phyloP scores from a whole-genome alignment of 2,888 invertebrate species.

The Hypsopygia costalis region DNA sequence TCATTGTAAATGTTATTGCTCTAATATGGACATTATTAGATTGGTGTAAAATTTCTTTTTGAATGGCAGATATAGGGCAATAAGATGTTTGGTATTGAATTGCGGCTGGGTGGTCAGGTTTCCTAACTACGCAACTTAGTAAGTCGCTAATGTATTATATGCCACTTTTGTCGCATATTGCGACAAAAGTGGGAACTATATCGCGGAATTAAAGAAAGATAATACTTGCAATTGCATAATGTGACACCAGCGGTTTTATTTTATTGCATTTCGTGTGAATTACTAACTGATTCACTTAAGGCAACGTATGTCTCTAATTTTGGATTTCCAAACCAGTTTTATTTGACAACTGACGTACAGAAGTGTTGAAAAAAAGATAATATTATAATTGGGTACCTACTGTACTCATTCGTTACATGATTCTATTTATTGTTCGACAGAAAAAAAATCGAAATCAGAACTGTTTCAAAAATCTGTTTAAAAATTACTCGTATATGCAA shows the following conservation, averaged over 20 bases:
- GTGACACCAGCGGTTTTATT: conserved; percentile 7
- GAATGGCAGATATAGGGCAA: conserved; percentile 17
- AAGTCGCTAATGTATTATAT: conserved; percentile 33
- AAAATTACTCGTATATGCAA: too few relatives aligned
- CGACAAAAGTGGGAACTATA: conserved; percentile 32
- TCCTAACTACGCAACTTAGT: conserved; percentile 39
- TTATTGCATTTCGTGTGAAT: conserved; percentile 1
- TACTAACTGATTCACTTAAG: conserved; percentile 1
- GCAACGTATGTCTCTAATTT: too few relatives aligned
- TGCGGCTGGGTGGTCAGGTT: conserved; percentile 43
- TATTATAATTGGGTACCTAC: too few relatives aligned
- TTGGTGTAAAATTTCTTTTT: conserved; percentile 24
- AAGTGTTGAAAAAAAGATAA: too few relatives aligned
- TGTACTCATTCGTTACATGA: too few relatives aligned
- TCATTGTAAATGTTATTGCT: conserved; percentile 6
- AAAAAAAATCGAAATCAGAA: too few relatives aligned
- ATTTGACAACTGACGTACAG: too few relatives aligned
- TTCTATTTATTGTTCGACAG: too few relatives aligned
- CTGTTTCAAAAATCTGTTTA: too few relatives aligned
- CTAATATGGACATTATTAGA: conserved; percentile 25
- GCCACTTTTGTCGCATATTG: too few relatives aligned
- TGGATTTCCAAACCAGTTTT: too few relatives aligned
- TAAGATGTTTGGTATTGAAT: conserved; percentile 25
- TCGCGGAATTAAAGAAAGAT: conserved; percentile 15
- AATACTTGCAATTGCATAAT: conserved; percentile 15